phyloP scores from a whole-genome alignment of 2,113 vertebrate genomes.

The Pionites leucogaster region DNA sequence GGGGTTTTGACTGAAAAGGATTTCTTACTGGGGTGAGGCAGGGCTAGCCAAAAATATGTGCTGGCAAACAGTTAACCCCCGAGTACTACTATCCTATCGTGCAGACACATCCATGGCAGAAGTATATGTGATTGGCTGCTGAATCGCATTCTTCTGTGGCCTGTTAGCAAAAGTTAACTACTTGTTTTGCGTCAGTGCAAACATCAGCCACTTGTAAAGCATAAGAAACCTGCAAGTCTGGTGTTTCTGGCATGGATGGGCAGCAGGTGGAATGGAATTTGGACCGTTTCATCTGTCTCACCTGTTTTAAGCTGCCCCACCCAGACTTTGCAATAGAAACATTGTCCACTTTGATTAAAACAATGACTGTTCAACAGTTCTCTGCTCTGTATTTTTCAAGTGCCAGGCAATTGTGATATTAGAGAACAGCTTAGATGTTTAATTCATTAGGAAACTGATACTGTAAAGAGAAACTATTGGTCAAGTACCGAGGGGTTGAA shows the following conservation, averaged over 20 bases:
- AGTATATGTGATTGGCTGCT: background rate
- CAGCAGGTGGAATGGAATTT: background rate
- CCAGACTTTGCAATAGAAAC: background rate
- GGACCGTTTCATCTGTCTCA: fast-evolving
- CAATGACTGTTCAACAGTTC: background rate
- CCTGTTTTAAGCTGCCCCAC: background rate
- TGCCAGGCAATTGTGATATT: background rate
- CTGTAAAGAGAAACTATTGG: background rate
- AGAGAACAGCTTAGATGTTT: background rate
- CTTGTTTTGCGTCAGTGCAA: background rate
- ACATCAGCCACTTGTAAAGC: background rate
- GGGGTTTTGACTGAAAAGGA: background rate
- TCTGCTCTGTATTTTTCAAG: background rate
- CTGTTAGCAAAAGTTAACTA: background rate
- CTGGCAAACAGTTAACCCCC: background rate
- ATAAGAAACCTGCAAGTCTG: background rate
- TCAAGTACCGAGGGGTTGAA: background rate
- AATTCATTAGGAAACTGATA: slow-evolving; percentile 29
- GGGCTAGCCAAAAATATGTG: background rate
- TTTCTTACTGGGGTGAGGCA: background rate
- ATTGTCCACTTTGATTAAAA: background rate
- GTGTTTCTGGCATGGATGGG: background rate
- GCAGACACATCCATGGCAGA: background rate
- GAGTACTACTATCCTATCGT: background rate
- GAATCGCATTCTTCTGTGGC: fast-evolving